A percentile compares a stretch with the other conserved stretches of the same genome.
phyloP scores from a whole-genome alignment of 2,113 vertebrate species.

The Neoarius graeffei region DNA sequence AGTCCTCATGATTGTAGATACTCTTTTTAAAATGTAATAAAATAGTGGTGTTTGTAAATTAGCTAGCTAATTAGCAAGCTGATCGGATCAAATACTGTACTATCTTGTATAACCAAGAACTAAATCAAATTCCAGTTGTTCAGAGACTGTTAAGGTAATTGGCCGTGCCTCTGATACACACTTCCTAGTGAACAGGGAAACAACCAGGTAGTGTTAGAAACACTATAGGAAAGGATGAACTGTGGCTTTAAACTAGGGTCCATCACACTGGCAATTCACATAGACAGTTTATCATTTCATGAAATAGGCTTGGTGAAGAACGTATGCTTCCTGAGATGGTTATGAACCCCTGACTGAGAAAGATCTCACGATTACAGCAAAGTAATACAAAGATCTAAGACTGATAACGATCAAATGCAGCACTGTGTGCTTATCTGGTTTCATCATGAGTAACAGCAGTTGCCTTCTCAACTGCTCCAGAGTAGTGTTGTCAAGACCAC shows the following conservation, averaged over 20 bases:
- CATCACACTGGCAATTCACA: not conserved
- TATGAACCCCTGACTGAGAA: not conserved
- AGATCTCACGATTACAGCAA: not conserved
- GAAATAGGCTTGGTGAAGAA: not conserved
- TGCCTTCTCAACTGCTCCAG: not conserved
- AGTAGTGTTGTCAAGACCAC: too few species aligned
- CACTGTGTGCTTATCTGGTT: not conserved
- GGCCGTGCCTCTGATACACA: not conserved
- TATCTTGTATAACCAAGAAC: not conserved
- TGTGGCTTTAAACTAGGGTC: not conserved
- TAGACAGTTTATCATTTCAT: not conserved
- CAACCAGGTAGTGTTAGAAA: not conserved
- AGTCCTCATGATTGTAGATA: not conserved
- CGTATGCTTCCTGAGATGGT: not conserved
- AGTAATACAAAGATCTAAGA: not conserved
- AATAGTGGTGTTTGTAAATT: not conserved
- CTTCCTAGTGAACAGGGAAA: not conserved
- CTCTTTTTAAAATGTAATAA: not conserved
- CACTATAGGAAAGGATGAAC: not conserved
- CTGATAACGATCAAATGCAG: not conserved
- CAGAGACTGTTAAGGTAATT: not conserved
- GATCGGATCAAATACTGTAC: not conserved
- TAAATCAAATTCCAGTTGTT: not conserved
- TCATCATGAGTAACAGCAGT: not conserved
- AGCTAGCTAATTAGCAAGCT: not conserved